These are phyloP conservation scores for Rotaria socialis DNA, from an alignment of 2,888 invertebrate genomes.

Conservation along the genomic window DNA sequence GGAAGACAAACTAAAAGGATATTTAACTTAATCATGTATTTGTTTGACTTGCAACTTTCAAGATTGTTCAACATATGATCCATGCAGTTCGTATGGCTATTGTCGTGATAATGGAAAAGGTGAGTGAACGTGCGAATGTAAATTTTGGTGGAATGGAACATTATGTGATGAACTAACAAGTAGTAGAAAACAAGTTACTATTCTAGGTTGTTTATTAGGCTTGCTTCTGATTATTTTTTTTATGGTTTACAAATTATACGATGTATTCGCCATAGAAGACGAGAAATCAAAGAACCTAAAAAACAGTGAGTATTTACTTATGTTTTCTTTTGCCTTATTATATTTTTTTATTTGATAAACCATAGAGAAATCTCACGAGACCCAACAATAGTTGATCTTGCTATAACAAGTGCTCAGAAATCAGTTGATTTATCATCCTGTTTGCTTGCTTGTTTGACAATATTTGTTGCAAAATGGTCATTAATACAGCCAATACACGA, in stretches of 20 bases:
- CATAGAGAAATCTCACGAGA: neutral
- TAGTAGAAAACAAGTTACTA: neutral
- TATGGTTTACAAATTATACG: neutral
- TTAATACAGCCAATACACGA: neutral
- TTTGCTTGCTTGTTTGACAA: neutral
- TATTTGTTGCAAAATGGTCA: neutral
- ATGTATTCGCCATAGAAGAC: neutral
- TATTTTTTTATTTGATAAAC: no score
- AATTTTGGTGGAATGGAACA: neutral
- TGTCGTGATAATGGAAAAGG: no score
- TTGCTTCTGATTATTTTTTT: neutral
- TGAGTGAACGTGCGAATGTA: no score
- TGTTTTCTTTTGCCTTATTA: neutral
- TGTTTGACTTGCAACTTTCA: no score
- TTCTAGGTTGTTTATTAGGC: neutral
- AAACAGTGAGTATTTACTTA: neutral
- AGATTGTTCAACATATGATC: no score
- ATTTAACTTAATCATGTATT: no score
- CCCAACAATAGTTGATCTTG: neutral
- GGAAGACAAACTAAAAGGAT: no score
- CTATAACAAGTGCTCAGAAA: neutral
- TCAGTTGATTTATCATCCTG: neutral
- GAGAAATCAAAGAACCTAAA: neutral
- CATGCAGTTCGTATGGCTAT: no score
- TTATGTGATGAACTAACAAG: neutral